Evolutionary conservation across 2,113 vertebrate genomes (phyloP), one percentile per base, ranked within the genome.

Genomic region (Bos indicus): DNA sequence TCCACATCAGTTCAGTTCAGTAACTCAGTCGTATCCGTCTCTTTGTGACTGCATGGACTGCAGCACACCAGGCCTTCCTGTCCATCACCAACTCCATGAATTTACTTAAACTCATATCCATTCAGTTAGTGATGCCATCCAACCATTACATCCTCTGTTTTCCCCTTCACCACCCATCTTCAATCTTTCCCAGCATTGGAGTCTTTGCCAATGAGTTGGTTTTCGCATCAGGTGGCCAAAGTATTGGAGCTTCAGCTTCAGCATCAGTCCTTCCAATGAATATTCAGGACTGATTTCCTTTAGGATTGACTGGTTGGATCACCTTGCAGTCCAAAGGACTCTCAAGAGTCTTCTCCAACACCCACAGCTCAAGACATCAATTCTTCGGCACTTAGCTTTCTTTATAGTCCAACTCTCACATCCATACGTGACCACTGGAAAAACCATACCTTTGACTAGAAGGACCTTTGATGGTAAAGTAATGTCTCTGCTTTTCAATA

Each of bases 1-100:
- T 97, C 71, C 95, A 93, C 93, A 52, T 26, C 64, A 71, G n/a
- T 21, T 71, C n/a, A 71, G n/a, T 36, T 36, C 64, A 71, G n/a
- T 36, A 36, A 36, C n/a, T 67, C 17, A 36, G 64, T 71, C 10
- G 4, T 71, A 36, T 11, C 64, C 8, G 0, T 36, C 16, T 67
- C 64, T 19, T n/a, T 67, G 33, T 0, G 0, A 67, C 64, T 3
- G 0, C 17, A 67, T 21, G 64, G n/a, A 67, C 62, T 64, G 15
- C 62, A 33, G 15, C 30, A 64, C 0, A 0, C 62, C 14, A 64
- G 62, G 62, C 14, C 30, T 33, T 7, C 7, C 62, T 64, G 30
- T 64, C 62, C 62, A 33, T 64, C 7, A 33, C 6, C 60, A 16
- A 33, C 30, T 64, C 60, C 60, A 33, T 16, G 14, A 64, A 30